Evolutionary conservation across 2,797 vertebrate species (phyloP).

Genomic region (Oreortyx pictus): DNA sequence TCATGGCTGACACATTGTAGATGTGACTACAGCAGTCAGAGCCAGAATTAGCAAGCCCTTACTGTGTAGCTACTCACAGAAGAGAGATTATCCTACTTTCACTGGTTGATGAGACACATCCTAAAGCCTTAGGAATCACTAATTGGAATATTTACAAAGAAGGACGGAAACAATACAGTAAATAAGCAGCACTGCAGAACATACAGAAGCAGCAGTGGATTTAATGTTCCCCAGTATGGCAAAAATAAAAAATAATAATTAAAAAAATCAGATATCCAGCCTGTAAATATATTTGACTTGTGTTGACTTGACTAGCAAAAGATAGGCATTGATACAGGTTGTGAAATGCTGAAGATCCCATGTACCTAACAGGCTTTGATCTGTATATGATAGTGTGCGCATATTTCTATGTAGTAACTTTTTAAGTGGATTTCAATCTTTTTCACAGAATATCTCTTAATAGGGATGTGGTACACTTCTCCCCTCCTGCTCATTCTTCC

Average conservation of each 20-base stretch:
- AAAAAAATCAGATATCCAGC: background rate
- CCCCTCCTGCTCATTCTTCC: background rate
- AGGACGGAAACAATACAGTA: conserved; percentile 51
- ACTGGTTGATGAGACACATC: conserved; percentile 63
- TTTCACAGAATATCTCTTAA: background rate
- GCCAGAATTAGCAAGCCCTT: conserved; percentile 65
- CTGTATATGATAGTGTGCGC: background rate
- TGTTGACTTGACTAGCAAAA: background rate
- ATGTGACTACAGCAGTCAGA: conserved; percentile 62
- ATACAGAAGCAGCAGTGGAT: background rate
- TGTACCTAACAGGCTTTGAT: background rate
- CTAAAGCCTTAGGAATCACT: conserved; percentile 58
- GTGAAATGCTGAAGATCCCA: background rate
- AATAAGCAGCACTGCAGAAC: conserved; percentile 30
- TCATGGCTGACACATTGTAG: conserved; percentile 64
- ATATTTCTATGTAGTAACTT: background rate
- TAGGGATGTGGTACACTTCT: background rate
- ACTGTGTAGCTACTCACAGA: conserved; percentile 62
- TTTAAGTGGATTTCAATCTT: background rate
- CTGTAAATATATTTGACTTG: background rate
- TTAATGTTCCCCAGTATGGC: background rate
- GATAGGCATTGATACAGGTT: background rate
- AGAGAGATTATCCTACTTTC: conserved; percentile 63
- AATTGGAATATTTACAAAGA: conserved; percentile 68
- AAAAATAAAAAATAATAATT: background rate